Percentiles rank a stretch among this genome's conserved stretches.
These are phyloP conservation scores for Styela clava DNA, from an alignment of 23 tunicate species.

Conservation along the genomic window DNA sequence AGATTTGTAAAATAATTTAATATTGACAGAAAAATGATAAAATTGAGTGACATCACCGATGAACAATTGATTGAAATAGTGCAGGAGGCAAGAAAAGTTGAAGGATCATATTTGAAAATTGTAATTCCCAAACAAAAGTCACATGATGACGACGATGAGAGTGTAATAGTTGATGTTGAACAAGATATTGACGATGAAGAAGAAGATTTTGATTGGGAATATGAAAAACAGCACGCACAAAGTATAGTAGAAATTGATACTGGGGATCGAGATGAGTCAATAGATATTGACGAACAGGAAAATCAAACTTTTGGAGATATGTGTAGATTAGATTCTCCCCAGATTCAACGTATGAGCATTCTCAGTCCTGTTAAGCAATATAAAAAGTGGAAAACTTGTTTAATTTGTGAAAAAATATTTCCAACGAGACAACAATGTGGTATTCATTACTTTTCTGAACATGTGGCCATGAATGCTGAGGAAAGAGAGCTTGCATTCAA, in stretches of 20 bases:
- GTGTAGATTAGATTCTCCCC: too few relatives aligned
- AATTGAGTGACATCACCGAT: not conserved
- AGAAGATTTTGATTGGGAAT: not conserved
- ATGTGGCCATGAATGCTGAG: not conserved
- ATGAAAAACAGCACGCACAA: not conserved
- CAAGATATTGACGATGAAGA: not conserved
- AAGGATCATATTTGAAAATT: conserved; percentile 15
- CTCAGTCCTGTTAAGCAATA: not conserved
- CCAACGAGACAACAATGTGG: conserved; percentile 9
- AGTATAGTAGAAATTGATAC: not conserved
- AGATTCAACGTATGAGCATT: not conserved
- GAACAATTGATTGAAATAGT: conserved; percentile 2
- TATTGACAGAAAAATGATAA: conserved; percentile 13
- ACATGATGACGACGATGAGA: not conserved
- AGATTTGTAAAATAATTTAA: too few relatives aligned
- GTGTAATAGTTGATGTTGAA: not conserved
- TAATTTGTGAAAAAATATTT: conserved; percentile 1
- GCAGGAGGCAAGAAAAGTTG: not conserved
- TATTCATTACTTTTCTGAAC: not conserved
- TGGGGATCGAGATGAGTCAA: not conserved
- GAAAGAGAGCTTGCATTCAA: not conserved
- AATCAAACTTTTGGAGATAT: too few relatives aligned
- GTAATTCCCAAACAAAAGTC: not conserved
- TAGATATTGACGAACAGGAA: not conserved
- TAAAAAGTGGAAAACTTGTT: conserved; percentile 1